phyloP scores from a whole-genome alignment of 2,888 invertebrate species.

The Agrochola circellaris region DNA sequence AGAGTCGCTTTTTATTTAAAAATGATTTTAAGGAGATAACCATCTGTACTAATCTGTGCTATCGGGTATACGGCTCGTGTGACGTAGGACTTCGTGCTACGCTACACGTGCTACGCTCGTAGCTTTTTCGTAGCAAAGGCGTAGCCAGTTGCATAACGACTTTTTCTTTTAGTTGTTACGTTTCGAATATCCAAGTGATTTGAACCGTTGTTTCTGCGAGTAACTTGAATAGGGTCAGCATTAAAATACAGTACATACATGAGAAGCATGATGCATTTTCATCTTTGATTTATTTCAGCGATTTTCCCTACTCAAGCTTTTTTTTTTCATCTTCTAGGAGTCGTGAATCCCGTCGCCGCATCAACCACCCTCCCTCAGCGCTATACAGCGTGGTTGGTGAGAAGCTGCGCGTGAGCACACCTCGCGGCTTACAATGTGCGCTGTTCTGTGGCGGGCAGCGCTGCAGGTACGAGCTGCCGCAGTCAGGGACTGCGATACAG shows the following conservation, averaged over 20 bases:
- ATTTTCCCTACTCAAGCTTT: background rate
- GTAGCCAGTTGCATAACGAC: background rate
- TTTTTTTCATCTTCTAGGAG: constrained; percentile 71
- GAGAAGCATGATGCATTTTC: background rate
- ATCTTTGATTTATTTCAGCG: background rate
- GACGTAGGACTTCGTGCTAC: background rate
- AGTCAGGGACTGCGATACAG: constrained; percentile 92
- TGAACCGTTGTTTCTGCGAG: background rate
- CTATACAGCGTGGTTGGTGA: constrained; percentile 87
- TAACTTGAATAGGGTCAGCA: background rate
- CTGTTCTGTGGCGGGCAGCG: constrained; percentile 96
- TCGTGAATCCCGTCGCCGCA: constrained; percentile 83
- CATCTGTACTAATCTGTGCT: too few species aligned
- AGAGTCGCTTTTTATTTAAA: too few species aligned
- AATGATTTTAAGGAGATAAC: too few species aligned
- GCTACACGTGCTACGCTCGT: constrained; percentile 1
- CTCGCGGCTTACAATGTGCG: constrained; percentile 94
- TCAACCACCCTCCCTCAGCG: constrained; percentile 85
- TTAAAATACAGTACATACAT: background rate
- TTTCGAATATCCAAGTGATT: background rate
- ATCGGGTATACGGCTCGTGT: too few species aligned
- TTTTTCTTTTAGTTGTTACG: background rate
- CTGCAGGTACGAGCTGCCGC: constrained; percentile 95
- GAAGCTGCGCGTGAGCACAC: constrained; percentile 91
- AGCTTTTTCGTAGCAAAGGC: constrained; percentile 19